Evolutionary conservation across 30 jellyfish, hydroid and myxozoan genomes (phyloP).

Genomic region (Aurelia aurita): DNA sequence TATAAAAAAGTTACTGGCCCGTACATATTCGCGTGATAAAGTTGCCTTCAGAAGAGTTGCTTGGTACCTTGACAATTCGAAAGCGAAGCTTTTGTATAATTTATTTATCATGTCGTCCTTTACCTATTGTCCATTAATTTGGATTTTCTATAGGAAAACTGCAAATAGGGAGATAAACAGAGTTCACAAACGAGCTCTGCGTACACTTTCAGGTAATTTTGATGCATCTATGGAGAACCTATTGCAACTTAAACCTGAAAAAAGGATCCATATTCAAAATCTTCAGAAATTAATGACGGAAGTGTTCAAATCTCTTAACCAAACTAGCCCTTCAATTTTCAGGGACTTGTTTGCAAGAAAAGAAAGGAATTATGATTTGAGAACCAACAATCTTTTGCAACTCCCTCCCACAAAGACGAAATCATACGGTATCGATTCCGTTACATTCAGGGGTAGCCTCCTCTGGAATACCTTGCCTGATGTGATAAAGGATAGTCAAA

Average conservation of each 20-base stretch:
- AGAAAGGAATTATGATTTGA: no score
- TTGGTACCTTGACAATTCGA: not conserved
- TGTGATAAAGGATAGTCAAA: no score
- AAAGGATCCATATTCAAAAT: constrained; percentile 3
- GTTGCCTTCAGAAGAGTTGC: no score
- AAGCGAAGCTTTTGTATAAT: constrained; percentile 10
- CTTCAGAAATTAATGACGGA: constrained; percentile 18
- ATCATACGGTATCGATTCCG: no score
- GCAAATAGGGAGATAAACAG: constrained; percentile 16
- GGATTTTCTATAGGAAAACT: constrained; percentile 37
- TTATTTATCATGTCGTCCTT: constrained; percentile 17
- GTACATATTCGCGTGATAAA: no score
- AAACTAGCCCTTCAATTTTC: not conserved
- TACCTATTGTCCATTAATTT: constrained; percentile 29
- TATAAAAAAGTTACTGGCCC: no score
- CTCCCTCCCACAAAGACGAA: no score
- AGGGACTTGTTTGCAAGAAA: not conserved
- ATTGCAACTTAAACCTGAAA: no score
- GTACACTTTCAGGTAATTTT: not conserved
- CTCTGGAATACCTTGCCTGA: no score
- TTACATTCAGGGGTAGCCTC: no score
- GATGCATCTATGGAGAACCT: constrained; percentile 4
- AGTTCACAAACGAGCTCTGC: constrained; percentile 25
- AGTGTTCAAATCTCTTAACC: constrained; percentile 1
- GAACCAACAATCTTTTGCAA: no score